Conservation (phyloP, 2,113 vertebrate genomes). For the Aviceda subcristata region DNA sequence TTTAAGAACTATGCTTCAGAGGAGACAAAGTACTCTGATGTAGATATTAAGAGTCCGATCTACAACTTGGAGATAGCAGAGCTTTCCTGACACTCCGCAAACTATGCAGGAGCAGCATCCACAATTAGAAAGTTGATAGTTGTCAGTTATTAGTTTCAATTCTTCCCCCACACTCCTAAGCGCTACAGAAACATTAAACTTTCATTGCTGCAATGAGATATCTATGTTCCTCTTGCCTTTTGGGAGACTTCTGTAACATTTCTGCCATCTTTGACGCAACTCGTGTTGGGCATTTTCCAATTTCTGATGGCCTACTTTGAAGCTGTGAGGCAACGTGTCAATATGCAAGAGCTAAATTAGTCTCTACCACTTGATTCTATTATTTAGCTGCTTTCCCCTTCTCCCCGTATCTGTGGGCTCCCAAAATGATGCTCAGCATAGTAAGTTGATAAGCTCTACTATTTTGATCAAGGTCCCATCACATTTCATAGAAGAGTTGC, state of each 20-base stretch:
- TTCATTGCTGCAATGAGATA: background rate
- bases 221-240: background rate
- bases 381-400: background rate
- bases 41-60: background rate
- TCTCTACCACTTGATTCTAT: background rate
- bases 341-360: background rate
- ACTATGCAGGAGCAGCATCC: background rate
- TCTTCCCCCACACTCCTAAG: background rate
- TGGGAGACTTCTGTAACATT: constrained; percentile 66
- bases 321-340: background rate
- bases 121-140: background rate
- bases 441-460: background rate
- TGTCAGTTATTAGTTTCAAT: background rate
- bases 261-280: constrained; percentile 74
- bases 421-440: background rate
- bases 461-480: background rate
- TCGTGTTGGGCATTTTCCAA: constrained; percentile 72
- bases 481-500: background rate
- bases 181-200: background rate
- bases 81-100: background rate
- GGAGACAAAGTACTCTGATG: background rate
- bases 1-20: background rate
- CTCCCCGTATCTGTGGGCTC: background rate
- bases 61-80: background rate
- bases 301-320: background rate